These are phyloP conservation scores for Aplysia californica DNA, from an alignment of 1,140 invertebrate genomes.

Conservation along the genomic window DNA sequence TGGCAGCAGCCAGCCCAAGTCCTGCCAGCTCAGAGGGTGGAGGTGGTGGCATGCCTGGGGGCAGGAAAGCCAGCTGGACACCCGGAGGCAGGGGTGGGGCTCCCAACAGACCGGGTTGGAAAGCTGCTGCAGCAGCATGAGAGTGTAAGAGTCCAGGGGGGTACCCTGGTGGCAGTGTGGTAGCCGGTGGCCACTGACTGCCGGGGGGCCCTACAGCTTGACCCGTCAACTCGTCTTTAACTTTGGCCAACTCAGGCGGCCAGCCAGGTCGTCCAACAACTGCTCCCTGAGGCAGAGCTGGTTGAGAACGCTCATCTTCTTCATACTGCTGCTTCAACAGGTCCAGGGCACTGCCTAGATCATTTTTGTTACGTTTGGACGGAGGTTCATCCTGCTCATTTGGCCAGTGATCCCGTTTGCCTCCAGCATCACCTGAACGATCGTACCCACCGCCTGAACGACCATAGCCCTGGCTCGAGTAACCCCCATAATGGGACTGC, in stretches of 20 bases:
- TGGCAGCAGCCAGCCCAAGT: not conserved
- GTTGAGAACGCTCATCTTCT: slow-evolving; percentile 33
- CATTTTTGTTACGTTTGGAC: slow-evolving; percentile 30
- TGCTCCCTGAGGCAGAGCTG: not conserved
- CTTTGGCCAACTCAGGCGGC: not conserved
- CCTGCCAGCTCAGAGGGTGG: slow-evolving; percentile 24
- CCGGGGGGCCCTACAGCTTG: not conserved
- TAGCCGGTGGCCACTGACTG: slow-evolving; percentile 4
- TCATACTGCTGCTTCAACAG: slow-evolving; percentile 44
- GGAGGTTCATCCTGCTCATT: slow-evolving; percentile 23
- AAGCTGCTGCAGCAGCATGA: not conserved
- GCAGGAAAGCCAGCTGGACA: slow-evolving; percentile 25
- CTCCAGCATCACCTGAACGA: not conserved
- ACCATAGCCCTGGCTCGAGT: slow-evolving; percentile 14
- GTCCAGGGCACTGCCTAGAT: slow-evolving; percentile 40
- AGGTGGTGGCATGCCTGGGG: slow-evolving; percentile 19
- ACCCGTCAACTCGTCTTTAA: slow-evolving; percentile 13
- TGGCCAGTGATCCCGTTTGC: slow-evolving; percentile 21
- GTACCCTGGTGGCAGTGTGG: slow-evolving; percentile 3
- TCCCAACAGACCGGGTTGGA: slow-evolving; percentile 8
- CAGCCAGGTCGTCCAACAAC: not conserved
- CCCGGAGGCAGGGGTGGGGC: slow-evolving; percentile 20
- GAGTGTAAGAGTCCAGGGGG: not conserved
- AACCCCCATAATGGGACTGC: slow-evolving; percentile 7
- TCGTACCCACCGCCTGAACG: too few species aligned